Percentiles rank a stretch among this genome's conserved stretches.
phyloP scores from a whole-genome alignment of 2,888 invertebrate genomes.

The Drosophila imparisetae region DNA sequence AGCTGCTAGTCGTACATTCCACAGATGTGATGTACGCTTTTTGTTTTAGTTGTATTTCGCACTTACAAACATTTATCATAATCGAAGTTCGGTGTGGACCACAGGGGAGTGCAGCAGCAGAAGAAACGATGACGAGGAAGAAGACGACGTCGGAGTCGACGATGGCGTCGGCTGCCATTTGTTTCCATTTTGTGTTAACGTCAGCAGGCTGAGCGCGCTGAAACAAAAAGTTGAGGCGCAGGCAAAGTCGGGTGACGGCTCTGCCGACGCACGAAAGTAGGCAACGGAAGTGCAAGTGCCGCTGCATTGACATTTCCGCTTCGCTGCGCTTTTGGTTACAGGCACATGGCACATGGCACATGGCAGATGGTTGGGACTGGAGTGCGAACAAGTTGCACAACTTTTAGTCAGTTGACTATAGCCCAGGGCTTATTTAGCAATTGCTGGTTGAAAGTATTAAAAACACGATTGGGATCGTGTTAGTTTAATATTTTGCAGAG shows the following conservation, averaged over 20 bases:
- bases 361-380: slow-evolving; percentile 19
- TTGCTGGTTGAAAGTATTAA: slow-evolving; percentile 23
- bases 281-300: slow-evolving; percentile 78
- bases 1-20: slow-evolving; percentile 21
- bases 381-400: slow-evolving; percentile 46
- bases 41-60: slow-evolving; percentile 27
- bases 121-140: slow-evolving; percentile 9
- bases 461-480: slow-evolving; percentile 10
- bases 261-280: slow-evolving; percentile 64
- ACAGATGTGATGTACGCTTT: neutral
- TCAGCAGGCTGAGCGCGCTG: slow-evolving; percentile 69
- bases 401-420: slow-evolving; percentile 60
- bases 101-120: slow-evolving; percentile 16
- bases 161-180: slow-evolving; percentile 64
- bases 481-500: slow-evolving; percentile 38
- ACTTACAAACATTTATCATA: slow-evolving; percentile 71
- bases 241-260: slow-evolving; percentile 66
- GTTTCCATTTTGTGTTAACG: slow-evolving; percentile 79
- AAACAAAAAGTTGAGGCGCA: slow-evolving; percentile 61
- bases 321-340: slow-evolving; percentile 65
- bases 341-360: slow-evolving; percentile 31
- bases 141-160: slow-evolving; percentile 10
- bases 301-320: slow-evolving; percentile 80
- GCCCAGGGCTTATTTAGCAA: slow-evolving; percentile 54
- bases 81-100: slow-evolving; percentile 65